A percentile compares a stretch with the other conserved stretches of the same genome.
Conservation (phyloP, 1,140 invertebrate species). For the Drosophila sp. region DNA sequence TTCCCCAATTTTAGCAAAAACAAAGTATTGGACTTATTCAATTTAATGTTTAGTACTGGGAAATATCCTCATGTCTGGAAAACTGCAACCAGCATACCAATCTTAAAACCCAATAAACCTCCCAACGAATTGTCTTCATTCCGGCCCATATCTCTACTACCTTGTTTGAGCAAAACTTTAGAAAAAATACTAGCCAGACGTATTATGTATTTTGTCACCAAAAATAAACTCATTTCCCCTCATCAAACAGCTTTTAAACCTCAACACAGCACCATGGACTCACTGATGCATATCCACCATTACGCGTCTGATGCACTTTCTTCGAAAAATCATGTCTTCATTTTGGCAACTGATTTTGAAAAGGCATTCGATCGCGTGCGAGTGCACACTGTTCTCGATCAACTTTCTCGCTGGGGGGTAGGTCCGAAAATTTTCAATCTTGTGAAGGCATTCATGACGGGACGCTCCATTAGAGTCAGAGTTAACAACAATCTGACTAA, state of each 20-base stretch:
- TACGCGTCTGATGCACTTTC: conserved; percentile 27
- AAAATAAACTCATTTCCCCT: conserved; percentile 35
- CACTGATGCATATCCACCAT: conserved; percentile 32
- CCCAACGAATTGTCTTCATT: conserved; percentile 13
- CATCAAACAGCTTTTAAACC: conserved; percentile 46
- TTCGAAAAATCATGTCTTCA: conserved; percentile 28
- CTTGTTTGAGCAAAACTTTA: conserved; percentile 27
- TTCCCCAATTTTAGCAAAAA: no score
- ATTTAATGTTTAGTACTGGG: no score
- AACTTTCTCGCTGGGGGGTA: conserved; percentile 14
- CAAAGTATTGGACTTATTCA: no score
- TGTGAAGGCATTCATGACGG: background rate
- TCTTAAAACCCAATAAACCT: conserved; percentile 30
- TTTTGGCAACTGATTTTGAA: conserved; percentile 33
- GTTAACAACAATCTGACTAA: conserved; percentile 6
- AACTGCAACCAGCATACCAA: conserved; percentile 21
- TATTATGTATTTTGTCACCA: conserved; percentile 33
- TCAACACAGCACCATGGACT: conserved; percentile 34
- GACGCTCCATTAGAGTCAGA: background rate
- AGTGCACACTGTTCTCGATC: conserved; percentile 26
- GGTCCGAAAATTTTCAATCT: conserved; percentile 10
- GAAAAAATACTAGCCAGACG: conserved; percentile 43
- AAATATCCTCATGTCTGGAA: background rate
- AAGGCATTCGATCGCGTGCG: background rate
- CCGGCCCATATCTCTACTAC: conserved; percentile 34